A percentile compares a stretch with the other conserved stretches of the same genome.
Evolutionary conservation across 2,113 vertebrate species (phyloP).

Genomic region (Danio rerio): DNA sequence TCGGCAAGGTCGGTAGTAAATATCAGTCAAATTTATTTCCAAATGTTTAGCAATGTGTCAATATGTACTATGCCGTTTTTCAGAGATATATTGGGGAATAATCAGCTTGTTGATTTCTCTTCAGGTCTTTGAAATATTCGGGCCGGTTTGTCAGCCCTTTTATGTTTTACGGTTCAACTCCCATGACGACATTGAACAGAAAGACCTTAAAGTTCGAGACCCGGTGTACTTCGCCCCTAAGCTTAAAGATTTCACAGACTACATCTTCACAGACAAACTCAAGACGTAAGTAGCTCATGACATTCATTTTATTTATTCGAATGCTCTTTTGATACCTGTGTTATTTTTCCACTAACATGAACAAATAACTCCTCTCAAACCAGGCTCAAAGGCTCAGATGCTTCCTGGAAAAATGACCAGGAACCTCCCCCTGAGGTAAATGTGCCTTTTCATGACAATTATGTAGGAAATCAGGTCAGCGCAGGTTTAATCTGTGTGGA

Average conservation of each 20-base stretch:
- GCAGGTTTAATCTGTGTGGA: neutral
- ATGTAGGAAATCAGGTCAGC: conserved; percentile 4
- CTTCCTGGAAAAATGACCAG: conserved; percentile 96
- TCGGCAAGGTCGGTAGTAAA: conserved; percentile 48
- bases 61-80: neutral
- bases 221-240: conserved; percentile 87
- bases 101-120: conserved; percentile 25
- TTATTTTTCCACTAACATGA: neutral
- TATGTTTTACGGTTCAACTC: conserved; percentile 90
- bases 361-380: neutral
- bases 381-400: conserved; percentile 91
- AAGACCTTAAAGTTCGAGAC: conserved; percentile 79
- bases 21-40: neutral
- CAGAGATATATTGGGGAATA: neutral
- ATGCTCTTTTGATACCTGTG: neutral
- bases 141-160: conserved; percentile 89
- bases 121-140: conserved; percentile 95
- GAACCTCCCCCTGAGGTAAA: conserved; percentile 91
- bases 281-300: conserved; percentile 66
- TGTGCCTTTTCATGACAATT: neutral
- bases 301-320: neutral
- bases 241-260: conserved; percentile 88
- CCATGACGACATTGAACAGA: conserved; percentile 81
- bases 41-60: neutral
- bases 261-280: conserved; percentile 88